Base-by-base conservation (phyloP, 2,113 vertebrate species). In the Loxodonta africana region DNA sequence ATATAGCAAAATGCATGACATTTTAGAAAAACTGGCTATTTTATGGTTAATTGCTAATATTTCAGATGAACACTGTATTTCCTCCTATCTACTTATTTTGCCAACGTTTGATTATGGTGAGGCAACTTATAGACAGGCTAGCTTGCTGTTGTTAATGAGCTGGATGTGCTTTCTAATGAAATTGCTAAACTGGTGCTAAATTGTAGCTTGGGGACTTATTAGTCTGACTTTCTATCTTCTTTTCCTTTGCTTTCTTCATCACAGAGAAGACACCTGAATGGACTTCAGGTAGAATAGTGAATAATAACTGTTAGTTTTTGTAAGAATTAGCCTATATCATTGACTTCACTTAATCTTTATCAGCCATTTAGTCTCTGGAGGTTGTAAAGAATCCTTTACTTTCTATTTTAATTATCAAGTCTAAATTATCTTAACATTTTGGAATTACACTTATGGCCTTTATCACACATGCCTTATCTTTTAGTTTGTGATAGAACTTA, bases 131-230 rank as follows among this genome's bases (percentile, higher is more conserved):
- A 97, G 93, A 97, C 92, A 97, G 96, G 83, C 83, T 96, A 97
- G 63, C 73, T 98, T 98, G 91, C 97, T 98, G 89, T 95, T 98
- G 98, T 98, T 98, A 99, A 98, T 98, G 98, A 98, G 95, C 95
- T 98, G 97, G 62, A 95, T 98, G 86, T 98, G 87, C 95, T 97
- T 63, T 94, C 85, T 98, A 98, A 97, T 95, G 83, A 86, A 98
- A 98, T 96, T 97, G 97, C 96, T 98, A 98, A 97, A 98, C 97
- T 98, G 97, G 94, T 98, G 94, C 84, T 97, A 98, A 98, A 98
- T 97, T 98, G 95, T 95, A 98, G 95, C 97, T 97, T 96, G 92
- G 96, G 97, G 95, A 97, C 86, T 98, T 97, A 96, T 96, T 98
- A 98, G 57, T 98, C 83, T 95, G 97, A 96, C 96, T 97, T 97